A percentile compares a stretch with the other conserved stretches of the same genome.
These are phyloP conservation scores for Eledona agricola DNA, from an alignment of 2,888 invertebrate genomes.

Conservation along the genomic window DNA sequence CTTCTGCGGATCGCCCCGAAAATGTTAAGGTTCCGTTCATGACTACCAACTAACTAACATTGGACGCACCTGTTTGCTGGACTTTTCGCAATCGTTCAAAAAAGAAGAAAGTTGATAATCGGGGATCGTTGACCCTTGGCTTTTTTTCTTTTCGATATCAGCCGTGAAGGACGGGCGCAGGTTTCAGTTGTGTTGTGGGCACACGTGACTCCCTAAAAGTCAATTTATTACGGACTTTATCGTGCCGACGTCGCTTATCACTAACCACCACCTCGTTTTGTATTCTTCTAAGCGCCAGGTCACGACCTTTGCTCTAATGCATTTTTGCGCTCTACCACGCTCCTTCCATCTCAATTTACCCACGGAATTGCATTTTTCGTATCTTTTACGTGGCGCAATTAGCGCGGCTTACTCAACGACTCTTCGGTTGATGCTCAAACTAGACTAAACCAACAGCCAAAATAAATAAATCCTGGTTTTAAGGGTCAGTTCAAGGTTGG, in stretches of 20 bases:
- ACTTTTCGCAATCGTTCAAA: constrained; percentile 16
- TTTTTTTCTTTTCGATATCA: constrained; percentile 26
- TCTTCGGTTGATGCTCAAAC: too few species aligned
- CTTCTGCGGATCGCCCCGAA: constrained; percentile 18
- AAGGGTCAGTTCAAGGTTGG: too few species aligned
- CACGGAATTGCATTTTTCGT: too few species aligned
- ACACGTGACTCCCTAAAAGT: constrained; percentile 23
- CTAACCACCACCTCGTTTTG: constrained; percentile 28
- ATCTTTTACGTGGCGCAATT: too few species aligned
- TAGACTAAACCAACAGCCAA: too few species aligned
- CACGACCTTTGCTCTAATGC: constrained; percentile 23
- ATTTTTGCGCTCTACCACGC: too few species aligned
- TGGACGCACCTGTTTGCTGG: constrained; percentile 2
- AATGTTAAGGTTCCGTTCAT: constrained; percentile 34
- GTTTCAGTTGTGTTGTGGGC: constrained; percentile 13
- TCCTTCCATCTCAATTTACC: too few species aligned
- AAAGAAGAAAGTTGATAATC: constrained; percentile 29
- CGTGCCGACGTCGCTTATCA: constrained; percentile 16
- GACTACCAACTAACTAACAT: constrained; percentile 19
- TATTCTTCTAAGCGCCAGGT: constrained; percentile 28
- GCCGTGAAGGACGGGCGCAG: constrained; percentile 12
- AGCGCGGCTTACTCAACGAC: too few species aligned
- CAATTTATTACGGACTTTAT: constrained; percentile 26
- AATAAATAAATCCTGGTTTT: too few species aligned
- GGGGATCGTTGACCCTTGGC: constrained; percentile 24